Evolutionary conservation across 2,888 invertebrate species (phyloP), one percentile per base, ranked within the genome.

Genomic region (Xylocampa areola): DNA sequence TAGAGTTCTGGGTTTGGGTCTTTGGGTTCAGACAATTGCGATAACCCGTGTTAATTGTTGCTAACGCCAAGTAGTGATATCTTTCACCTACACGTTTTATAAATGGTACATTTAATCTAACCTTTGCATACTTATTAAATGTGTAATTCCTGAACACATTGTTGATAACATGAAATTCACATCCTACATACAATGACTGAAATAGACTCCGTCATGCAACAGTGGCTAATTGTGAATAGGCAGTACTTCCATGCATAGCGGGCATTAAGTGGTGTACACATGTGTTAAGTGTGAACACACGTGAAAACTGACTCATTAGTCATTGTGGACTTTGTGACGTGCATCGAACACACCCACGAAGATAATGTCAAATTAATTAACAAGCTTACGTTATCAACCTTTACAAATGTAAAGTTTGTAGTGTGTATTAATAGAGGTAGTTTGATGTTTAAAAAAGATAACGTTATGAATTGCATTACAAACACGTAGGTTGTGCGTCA

Each of bases 261-360:
- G 27, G 23, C 36, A 48, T 40, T 36, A 33, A 59, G 65, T 53
- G 43, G 37, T 27, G 23, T 53, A 37, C 35, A 43, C 17, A 16
- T 49, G 40, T 51, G 21, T 59, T 50, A 41, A 27, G 19, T 19
- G 3, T 47, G 37, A 43, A 47, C 14, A 33, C 33, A 55, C 30
- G 36, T 61, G 57, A 11, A 48, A 47, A 41, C 33, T 73, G 65
- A 65, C 57, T 65, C 68, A 64, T 6, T 8, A 36, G 17, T 19
- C 17, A 17, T 52, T 66, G 62, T 40, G 59, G 61, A 68, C 53
- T 47, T 64, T 14, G 61, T 87, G 85, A 86, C 87, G 85, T 82
- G 48, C 54, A 48, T 39, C 40, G 72, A 77, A 85, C 87, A 88
- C 88, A 79, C 87, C 88, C 88, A 84, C 86, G 75, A 33, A 66